phyloP scores from a whole-genome alignment of 2,888 invertebrate species.

The Noctuana brunneofusca region DNA sequence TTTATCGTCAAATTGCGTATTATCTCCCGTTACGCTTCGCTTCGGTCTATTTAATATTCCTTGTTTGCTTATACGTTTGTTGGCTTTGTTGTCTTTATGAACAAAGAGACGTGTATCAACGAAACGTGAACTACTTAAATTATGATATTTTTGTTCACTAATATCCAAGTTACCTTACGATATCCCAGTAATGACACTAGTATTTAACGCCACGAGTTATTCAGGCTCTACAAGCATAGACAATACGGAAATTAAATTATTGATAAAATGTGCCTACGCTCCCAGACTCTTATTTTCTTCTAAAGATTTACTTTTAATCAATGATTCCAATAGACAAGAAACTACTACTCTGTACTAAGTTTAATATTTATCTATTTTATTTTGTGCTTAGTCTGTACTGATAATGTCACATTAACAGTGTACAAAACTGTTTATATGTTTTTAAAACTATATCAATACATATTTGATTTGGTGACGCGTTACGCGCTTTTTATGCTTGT shows the following conservation, averaged over 20 bases:
- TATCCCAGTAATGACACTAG: not conserved
- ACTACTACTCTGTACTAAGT: too few relatives aligned
- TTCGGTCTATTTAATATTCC: constrained; percentile 55
- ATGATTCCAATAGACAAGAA: too few relatives aligned
- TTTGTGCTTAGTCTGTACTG: too few relatives aligned
- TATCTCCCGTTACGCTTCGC: constrained; percentile 63
- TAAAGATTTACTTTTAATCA: too few relatives aligned
- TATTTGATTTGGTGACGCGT: too few relatives aligned
- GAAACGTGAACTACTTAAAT: not conserved
- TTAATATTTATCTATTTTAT: too few relatives aligned
- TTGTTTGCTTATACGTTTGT: constrained; percentile 48
- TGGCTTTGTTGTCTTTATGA: not conserved
- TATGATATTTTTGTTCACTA: constrained; percentile 2
- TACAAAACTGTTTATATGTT: too few relatives aligned
- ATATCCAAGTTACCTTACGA: constrained; percentile 19
- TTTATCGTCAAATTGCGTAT: constrained; percentile 56
- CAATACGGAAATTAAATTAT: not conserved
- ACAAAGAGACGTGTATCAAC: constrained; percentile 4
- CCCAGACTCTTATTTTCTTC: too few relatives aligned
- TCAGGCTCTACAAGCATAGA: not conserved
- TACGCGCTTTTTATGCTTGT: too few relatives aligned
- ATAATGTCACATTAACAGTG: too few relatives aligned
- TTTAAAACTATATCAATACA: too few relatives aligned
- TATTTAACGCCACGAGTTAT: not conserved
- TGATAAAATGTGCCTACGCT: too few relatives aligned